Evolutionary conservation across 2,888 invertebrate genomes (phyloP), one percentile per base, ranked within the genome.

Genomic region (Hirtodrosophila histrioides): DNA sequence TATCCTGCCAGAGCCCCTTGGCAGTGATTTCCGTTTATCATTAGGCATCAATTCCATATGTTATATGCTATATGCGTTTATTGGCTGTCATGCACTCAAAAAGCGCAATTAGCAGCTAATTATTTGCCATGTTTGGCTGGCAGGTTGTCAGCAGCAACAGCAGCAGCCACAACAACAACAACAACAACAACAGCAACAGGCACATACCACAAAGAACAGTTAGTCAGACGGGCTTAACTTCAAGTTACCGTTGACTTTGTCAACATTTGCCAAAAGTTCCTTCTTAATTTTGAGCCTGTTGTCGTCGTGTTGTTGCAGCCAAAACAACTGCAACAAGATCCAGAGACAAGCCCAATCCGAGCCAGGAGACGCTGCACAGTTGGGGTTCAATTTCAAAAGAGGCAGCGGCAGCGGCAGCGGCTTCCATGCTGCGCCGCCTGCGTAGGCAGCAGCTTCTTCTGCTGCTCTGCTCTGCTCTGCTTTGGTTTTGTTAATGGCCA

Each of bases 401-500:
- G 8, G 58, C 50, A 45, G 45, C 39, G 44, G 29, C 57, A 77
- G 65, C 51, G 8, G 58, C 50, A 45, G 45, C 39, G 44, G 29
- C 57, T 49, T 35, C 40, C 74, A 71, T 75, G 76, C 63, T 75
- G 61, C 54, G 64, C 43, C 54, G 39, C 37, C 69, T 74, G 80
- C 86, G 86, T 86, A 82, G 81, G 81, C 84, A 66, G 64, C 49
- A 56, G 51, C 46, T 10, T 23, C 33, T 9, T 24, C 45, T 23
- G 17, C 35, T 31, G n/a, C 64, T 41, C 36, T 44, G 7, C 24
- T 17, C 46, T 36, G 49, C 36, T 5, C 40, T 63, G 64, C 66
- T 78, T 75, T 57, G 64, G 75, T 72, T 85, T 85, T 78, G 86
- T 85, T 87, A 85, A 87, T 85, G 83, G 79, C 71, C 70, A 87